These are phyloP conservation scores for Reticulitermes speratus DNA, from an alignment of 1,140 invertebrate species.

Conservation along the genomic window DNA sequence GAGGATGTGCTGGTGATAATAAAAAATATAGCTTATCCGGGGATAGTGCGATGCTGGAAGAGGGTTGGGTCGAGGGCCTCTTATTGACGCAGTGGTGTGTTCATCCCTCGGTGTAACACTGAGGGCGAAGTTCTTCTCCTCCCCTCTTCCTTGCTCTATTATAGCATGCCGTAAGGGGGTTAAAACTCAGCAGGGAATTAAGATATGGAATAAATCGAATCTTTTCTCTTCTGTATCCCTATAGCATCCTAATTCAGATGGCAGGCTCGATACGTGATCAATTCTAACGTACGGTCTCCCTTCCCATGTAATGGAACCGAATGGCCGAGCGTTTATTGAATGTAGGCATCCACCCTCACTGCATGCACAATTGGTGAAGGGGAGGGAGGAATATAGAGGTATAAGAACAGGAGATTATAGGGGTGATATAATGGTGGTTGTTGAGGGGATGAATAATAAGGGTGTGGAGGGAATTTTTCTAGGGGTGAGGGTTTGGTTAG, in stretches of 20 bases:
- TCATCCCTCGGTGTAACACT: slow-evolving; percentile 22
- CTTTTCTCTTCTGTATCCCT: neutral
- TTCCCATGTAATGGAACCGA: neutral
- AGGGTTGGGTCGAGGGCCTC: neutral
- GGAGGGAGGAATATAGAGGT: neutral
- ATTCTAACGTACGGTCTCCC: neutral
- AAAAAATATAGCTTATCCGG: neutral
- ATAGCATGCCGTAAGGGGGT: neutral
- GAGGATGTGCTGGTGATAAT: neutral
- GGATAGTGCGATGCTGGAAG: neutral
- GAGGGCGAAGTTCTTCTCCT: neutral
- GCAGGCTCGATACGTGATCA: neutral
- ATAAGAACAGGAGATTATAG: slow-evolving; percentile 19
- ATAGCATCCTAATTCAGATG: slow-evolving; percentile 6
- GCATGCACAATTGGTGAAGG: slow-evolving; percentile 8
- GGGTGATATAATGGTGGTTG: slow-evolving; percentile 25
- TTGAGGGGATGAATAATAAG: slow-evolving; percentile 24
- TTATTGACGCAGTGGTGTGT: slow-evolving; percentile 15
- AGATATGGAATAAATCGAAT: slow-evolving; percentile 16
- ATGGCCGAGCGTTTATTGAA: slow-evolving; percentile 24
- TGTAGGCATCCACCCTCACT: neutral
- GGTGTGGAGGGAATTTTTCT: slow-evolving; percentile 21
- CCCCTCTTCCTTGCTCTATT: neutral
- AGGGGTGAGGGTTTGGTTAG: neutral
- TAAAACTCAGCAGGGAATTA: slow-evolving; percentile 29